These are phyloP conservation scores for Herpailurus yagouaroundi DNA, from an alignment of 2,113 vertebrate genomes.

Conservation along the genomic window DNA sequence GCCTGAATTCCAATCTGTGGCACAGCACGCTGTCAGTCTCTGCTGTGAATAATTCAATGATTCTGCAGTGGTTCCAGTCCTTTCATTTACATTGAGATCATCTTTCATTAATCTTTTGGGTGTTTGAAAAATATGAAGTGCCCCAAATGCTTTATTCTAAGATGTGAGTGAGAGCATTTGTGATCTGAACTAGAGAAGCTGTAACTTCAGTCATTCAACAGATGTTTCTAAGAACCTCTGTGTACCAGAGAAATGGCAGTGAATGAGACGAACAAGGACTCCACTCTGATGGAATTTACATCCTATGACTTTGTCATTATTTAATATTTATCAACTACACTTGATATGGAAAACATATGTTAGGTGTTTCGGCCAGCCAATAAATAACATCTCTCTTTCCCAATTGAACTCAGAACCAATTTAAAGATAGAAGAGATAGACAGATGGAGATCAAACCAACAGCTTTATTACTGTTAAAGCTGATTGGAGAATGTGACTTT, in stretches of 20 bases:
- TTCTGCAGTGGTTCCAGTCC: background rate
- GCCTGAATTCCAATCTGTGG: background rate
- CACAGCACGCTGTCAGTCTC: background rate
- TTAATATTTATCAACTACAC: slow-evolving; percentile 56
- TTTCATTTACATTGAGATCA: background rate
- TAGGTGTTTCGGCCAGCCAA: slow-evolving; percentile 40
- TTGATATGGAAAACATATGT: slow-evolving; percentile 63
- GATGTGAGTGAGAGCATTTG: slow-evolving; percentile 7
- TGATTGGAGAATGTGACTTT: background rate
- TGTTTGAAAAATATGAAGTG: slow-evolving; percentile 23
- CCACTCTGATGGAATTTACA: background rate
- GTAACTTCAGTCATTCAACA: background rate
- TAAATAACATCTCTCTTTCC: slow-evolving; percentile 56
- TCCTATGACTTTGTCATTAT: slow-evolving; percentile 63
- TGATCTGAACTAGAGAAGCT: slow-evolving; percentile 19
- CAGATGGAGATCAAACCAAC: slow-evolving; percentile 59
- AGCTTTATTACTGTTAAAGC: slow-evolving; percentile 34
- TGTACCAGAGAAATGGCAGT: background rate
- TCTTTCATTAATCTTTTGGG: background rate
- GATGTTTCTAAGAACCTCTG: background rate
- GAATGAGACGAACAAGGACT: background rate
- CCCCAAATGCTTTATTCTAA: slow-evolving; percentile 38
- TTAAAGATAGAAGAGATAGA: slow-evolving; percentile 56
- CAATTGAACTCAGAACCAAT: slow-evolving; percentile 63
- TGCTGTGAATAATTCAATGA: background rate